Conservation (phyloP, 2,113 vertebrate genomes). For the Pardalotus punctatus region DNA sequence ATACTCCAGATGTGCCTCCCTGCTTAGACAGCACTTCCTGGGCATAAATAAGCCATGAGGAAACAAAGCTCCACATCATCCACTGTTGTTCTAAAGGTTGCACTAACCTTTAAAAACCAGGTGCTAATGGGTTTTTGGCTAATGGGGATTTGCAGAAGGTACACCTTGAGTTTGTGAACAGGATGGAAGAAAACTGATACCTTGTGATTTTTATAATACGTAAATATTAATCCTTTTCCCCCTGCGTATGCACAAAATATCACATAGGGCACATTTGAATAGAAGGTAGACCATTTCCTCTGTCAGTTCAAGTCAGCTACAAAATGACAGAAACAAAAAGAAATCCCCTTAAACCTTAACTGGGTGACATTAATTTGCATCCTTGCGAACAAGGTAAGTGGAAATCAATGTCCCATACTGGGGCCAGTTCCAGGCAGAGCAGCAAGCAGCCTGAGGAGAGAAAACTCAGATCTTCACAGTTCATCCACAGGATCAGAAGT, state of each 20-base stretch:
- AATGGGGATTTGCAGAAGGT: background rate
- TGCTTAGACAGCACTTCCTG: background rate
- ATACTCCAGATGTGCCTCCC: background rate
- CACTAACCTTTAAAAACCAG: background rate
- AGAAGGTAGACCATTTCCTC: background rate
- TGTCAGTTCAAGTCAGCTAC: background rate
- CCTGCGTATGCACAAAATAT: background rate
- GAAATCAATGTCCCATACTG: background rate
- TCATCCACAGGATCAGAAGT: background rate
- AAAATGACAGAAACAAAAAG: background rate
- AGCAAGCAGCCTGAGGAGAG: background rate
- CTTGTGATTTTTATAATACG: background rate
- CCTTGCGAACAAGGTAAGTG: background rate
- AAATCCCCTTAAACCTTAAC: background rate
- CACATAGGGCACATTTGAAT: background rate
- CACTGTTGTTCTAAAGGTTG: background rate
- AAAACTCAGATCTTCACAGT: background rate
- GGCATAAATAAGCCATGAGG: rapidly evolving
- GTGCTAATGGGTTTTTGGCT: background rate
- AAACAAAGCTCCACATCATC: background rate
- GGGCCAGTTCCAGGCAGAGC: background rate
- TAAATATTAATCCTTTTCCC: background rate
- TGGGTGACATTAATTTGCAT: background rate
- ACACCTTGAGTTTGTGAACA: background rate
- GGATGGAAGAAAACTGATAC: background rate